phyloP scores from a whole-genome alignment of 2,797 vertebrate species.

The Poeciliopsis gracilis region DNA sequence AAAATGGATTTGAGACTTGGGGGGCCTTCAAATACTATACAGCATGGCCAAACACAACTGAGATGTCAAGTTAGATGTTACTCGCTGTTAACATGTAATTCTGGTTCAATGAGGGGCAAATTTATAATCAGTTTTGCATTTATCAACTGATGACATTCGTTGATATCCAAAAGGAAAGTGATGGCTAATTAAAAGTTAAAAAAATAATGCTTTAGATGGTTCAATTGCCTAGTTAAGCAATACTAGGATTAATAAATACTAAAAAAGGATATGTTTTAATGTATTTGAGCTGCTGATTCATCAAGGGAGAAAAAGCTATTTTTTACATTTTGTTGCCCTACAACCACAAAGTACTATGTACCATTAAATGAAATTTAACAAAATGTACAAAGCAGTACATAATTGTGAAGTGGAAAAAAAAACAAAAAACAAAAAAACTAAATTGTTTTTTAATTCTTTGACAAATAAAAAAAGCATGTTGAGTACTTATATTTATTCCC shows the following conservation, averaged over 20 bases:
- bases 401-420: neutral
- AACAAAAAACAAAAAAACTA: too few species aligned
- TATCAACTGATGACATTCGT: constrained; percentile 36
- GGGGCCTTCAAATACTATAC: constrained; percentile 76
- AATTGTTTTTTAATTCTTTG: neutral
- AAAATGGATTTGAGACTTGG: constrained; percentile 80
- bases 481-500: neutral
- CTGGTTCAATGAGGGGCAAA: constrained; percentile 39
- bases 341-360: neutral
- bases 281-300: neutral
- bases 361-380: neutral
- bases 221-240: constrained; percentile 17
- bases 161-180: constrained; percentile 20
- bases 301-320: neutral
- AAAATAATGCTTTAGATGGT: constrained; percentile 16
- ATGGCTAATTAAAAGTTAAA: constrained; percentile 30
- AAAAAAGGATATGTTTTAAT: neutral
- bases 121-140: constrained; percentile 52
- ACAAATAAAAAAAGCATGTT: neutral
- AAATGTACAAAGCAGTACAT: neutral
- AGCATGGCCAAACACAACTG: constrained; percentile 65
- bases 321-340: neutral
- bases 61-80: constrained; percentile 68
- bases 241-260: constrained; percentile 29
- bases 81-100: constrained; percentile 55